phyloP scores from a whole-genome alignment of 2,888 invertebrate species.

The Hirtodrosophila histrioides region DNA sequence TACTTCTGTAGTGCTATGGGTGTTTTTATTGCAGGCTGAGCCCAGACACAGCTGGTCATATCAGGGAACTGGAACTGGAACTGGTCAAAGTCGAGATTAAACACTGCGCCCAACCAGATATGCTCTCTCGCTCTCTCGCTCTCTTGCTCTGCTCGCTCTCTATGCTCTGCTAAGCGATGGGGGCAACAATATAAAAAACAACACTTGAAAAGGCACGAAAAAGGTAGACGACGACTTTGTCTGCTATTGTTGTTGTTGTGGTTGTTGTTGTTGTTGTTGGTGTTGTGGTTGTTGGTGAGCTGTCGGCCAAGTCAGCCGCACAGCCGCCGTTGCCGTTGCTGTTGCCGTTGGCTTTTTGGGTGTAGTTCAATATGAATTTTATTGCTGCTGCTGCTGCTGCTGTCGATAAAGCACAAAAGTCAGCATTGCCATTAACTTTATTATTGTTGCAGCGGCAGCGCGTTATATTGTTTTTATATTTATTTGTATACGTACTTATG shows the following conservation, averaged over 20 bases:
- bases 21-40: constrained; percentile 36
- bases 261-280: constrained; percentile 38
- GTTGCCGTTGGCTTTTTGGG: constrained; percentile 58
- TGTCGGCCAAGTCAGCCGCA: constrained; percentile 70
- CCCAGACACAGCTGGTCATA: constrained; percentile 72
- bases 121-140: constrained; percentile 21
- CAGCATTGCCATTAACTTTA: constrained; percentile 60
- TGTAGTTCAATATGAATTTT: constrained; percentile 72
- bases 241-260: constrained; percentile 25
- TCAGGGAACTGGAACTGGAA: constrained; percentile 55
- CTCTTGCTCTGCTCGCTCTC: constrained; percentile 24
- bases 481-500: constrained; percentile 15
- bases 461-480: constrained; percentile 29
- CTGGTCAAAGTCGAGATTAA: constrained; percentile 44
- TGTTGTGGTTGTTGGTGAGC: constrained; percentile 49
- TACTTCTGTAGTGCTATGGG: constrained; percentile 1
- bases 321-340: constrained; percentile 50
- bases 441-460: constrained; percentile 61
- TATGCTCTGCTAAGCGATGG: constrained; percentile 47
- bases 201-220: constrained; percentile 73
- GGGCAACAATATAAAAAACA: constrained; percentile 41
- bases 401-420: constrained; percentile 74
- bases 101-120: constrained; percentile 39
- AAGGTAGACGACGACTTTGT: constrained; percentile 62
- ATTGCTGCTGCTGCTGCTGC: constrained; percentile 49